A percentile compares a stretch with the other conserved stretches of the same genome.
These are phyloP conservation scores for Pseudochirops cupreus DNA, from an alignment of 2,797 vertebrate genomes.

Conservation along the genomic window DNA sequence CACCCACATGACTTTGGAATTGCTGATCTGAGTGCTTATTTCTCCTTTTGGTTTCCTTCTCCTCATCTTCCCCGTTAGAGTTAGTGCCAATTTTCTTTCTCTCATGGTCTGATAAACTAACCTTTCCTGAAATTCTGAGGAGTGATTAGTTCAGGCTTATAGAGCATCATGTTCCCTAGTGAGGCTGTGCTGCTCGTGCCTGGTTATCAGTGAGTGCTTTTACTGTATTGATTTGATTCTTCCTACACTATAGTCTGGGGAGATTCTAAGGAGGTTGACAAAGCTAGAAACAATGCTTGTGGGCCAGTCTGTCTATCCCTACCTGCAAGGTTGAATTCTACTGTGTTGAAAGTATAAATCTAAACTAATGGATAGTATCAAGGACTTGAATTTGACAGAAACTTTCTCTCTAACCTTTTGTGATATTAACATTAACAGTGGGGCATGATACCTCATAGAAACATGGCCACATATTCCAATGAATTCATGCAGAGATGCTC, in stretches of 20 bases:
- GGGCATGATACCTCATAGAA: constrained; percentile 6
- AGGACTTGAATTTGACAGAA: constrained; percentile 43
- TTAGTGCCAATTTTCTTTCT: constrained; percentile 22
- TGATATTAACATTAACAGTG: background rate
- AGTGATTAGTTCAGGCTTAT: constrained; percentile 66
- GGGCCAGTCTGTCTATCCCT: constrained; percentile 7
- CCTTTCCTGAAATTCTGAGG: constrained; percentile 71
- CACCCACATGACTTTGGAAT: constrained; percentile 4
- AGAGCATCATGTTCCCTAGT: constrained; percentile 30
- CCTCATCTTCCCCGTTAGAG: background rate
- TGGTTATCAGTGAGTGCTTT: constrained; percentile 47
- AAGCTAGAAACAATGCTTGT: constrained; percentile 26
- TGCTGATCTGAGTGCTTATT: constrained; percentile 47
- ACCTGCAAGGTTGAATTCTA: constrained; percentile 50
- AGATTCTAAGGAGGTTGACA: constrained; percentile 16
- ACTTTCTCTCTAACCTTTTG: background rate
- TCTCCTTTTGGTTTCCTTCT: constrained; percentile 6
- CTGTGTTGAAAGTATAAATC: constrained; percentile 33
- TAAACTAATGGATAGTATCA: constrained; percentile 14
- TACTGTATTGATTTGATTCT: constrained; percentile 55
- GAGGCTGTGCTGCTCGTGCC: constrained; percentile 33
- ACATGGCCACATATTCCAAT: background rate
- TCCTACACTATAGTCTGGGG: constrained; percentile 49
- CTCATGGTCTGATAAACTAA: constrained; percentile 57
- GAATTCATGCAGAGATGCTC: constrained; percentile 18